Base-by-base conservation (phyloP, 2,113 vertebrate species). In the Athene noctua region DNA sequence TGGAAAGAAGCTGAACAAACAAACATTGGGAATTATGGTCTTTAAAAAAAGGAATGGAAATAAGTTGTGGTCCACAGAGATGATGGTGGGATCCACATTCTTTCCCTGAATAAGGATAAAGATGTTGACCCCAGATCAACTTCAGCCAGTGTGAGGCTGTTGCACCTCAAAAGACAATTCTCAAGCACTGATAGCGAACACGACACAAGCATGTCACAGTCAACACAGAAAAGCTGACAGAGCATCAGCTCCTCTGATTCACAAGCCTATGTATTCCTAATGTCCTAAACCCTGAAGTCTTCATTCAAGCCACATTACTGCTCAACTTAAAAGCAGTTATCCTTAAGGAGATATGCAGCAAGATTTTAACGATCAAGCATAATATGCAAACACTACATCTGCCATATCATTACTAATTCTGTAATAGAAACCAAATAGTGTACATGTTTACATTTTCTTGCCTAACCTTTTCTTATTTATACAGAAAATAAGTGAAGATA, bases 91-190 rank as follows among this genome's bases (percentile, higher is more conserved):
- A 90, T 90, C n/a, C 66, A 61, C 0, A 1, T 54, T 91, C 52
- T 52, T 80, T 65, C 21, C 11, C 52, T 5, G 6, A 80, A 83
- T 27, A 58, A 83, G 40, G 78, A 77, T 80, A 79, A 85, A 88
- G 42, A 90, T 88, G 67, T 23, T 80, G 77, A 94, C 68, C 59
- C 34, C 34, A 58, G 80, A 90, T 65, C 79, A 92, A 94, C 78
- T 96, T 90, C 86, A 95, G 61, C 38, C 59, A 84, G 63, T 0
- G 0, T 44, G 55, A 86, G 52, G 42, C 65, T 88, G 52, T 57
- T 91, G 65, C 42, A 90, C 88, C 92, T 92, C 88, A 83, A 93
- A 82, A 95, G 52, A 47, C 68, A 88, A 49, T 92, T 96, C 82
- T 80, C 68, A 63, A 40, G 55, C 65, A 55, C 15, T 17, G 80